These are phyloP conservation scores for Metaphire vulgaris DNA, from an alignment of 1,140 invertebrate species.

Conservation along the genomic window DNA sequence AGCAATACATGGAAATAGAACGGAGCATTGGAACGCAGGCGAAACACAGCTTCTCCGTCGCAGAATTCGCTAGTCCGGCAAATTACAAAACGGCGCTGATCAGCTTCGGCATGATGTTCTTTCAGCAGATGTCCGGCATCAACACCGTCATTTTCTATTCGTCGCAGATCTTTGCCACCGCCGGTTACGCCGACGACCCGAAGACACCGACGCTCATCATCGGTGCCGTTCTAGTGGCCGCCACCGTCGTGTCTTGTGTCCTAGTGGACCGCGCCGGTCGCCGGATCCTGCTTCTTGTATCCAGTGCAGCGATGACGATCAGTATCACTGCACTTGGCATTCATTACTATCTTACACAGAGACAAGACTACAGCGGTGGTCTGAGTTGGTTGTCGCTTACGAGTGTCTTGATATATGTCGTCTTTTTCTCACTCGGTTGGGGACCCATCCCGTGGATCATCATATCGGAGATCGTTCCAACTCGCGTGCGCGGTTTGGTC, in stretches of 20 bases:
- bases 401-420: constrained; percentile 74
- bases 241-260: constrained; percentile 75
- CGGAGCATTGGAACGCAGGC: background rate
- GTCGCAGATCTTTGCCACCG: constrained; percentile 63
- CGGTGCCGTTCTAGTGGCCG: constrained; percentile 77
- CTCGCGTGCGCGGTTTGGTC: constrained; percentile 74
- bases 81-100: constrained; percentile 57
- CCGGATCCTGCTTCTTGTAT: constrained; percentile 61
- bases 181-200: constrained; percentile 55
- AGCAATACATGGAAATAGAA: constrained; percentile 42
- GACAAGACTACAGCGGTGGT: constrained; percentile 31
- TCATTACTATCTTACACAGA: constrained; percentile 35
- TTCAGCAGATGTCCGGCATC: constrained; percentile 75
- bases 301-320: constrained; percentile 39
- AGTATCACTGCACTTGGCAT: constrained; percentile 41
- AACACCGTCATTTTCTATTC: constrained; percentile 79
- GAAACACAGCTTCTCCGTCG: background rate
- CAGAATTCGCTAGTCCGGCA: constrained; percentile 10
- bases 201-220: constrained; percentile 65
- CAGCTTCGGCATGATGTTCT: constrained; percentile 69
- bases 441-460: constrained; percentile 90
- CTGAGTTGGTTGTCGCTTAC: constrained; percentile 72
- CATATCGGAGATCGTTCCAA: constrained; percentile 82
- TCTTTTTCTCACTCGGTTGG: constrained; percentile 81
- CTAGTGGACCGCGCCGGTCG: constrained; percentile 71